Evolutionary conservation across 1,140 invertebrate species (phyloP).

Genomic region (Dendrolimus punctatus): DNA sequence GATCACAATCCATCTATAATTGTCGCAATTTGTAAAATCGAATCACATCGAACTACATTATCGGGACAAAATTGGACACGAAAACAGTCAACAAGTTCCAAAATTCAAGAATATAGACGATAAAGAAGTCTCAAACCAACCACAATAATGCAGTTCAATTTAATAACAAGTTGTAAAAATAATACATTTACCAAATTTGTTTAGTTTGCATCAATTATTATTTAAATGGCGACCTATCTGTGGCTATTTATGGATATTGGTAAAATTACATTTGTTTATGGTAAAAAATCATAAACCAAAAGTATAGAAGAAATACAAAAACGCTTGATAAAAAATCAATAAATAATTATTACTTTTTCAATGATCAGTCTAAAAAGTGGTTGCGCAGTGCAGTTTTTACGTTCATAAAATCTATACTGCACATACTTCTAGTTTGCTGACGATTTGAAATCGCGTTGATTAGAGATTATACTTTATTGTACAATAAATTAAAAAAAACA

Average conservation of each 20-base stretch:
- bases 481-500: too few species aligned
- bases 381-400: too few species aligned
- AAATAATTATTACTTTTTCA: too few species aligned
- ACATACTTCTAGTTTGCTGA: too few species aligned
- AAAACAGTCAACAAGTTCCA: conserved; percentile 47
- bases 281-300: too few species aligned
- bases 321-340: too few species aligned
- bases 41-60: conserved; percentile 49
- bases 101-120: conserved; percentile 48
- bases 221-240: conserved; percentile 1
- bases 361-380: too few species aligned
- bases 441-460: too few species aligned
- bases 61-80: conserved; percentile 33
- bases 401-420: too few species aligned
- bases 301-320: too few species aligned
- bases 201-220: background rate
- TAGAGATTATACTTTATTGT: too few species aligned
- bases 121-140: conserved; percentile 32
- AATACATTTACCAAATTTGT: conserved; percentile 21
- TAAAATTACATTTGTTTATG: too few species aligned
- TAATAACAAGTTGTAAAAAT: conserved; percentile 33
- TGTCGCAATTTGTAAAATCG: conserved; percentile 35
- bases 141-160: conserved; percentile 55
- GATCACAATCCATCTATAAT: conserved; percentile 46
- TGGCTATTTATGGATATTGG: background rate